phyloP scores from a whole-genome alignment of 2,797 vertebrate genomes.

The Typhlichthys subterraneus region DNA sequence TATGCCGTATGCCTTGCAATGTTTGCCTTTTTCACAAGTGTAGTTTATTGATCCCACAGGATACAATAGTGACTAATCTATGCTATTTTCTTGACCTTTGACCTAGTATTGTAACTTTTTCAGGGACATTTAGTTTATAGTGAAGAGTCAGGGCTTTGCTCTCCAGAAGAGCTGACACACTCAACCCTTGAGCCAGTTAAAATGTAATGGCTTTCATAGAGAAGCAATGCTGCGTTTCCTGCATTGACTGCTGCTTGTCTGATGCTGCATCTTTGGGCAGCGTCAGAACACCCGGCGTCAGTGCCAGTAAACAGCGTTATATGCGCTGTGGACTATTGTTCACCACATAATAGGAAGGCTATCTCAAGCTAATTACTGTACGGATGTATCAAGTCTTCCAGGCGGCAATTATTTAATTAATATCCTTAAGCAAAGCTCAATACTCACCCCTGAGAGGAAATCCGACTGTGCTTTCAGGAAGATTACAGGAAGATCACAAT shows the following conservation, averaged over 20 bases:
- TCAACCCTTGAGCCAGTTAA: slow-evolving; percentile 59
- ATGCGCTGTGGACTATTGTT: neutral
- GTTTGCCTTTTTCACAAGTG: neutral
- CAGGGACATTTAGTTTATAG: slow-evolving; percentile 18
- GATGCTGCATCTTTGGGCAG: slow-evolving; percentile 20
- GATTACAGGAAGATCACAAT: slow-evolving; percentile 61
- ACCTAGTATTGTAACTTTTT: slow-evolving; percentile 25
- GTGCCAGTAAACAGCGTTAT: slow-evolving; percentile 13
- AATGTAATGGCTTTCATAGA: slow-evolving; percentile 57
- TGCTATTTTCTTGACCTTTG: slow-evolving; percentile 20
- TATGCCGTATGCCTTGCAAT: slow-evolving; percentile 12
- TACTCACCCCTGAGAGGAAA: slow-evolving; percentile 50
- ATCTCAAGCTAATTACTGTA: too few relatives aligned
- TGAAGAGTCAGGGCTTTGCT: slow-evolving; percentile 6
- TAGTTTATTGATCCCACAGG: slow-evolving; percentile 12
- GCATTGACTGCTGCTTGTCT: slow-evolving; percentile 46
- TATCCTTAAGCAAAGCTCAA: slow-evolving; percentile 38
- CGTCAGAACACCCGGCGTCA: neutral
- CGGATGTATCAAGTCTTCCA: too few relatives aligned
- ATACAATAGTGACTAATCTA: slow-evolving; percentile 9
- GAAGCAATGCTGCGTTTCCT: slow-evolving; percentile 43
- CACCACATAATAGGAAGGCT: too few relatives aligned
- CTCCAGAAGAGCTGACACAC: slow-evolving; percentile 28
- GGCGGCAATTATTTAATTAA: slow-evolving; percentile 34
- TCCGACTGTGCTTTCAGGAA: slow-evolving; percentile 46